These are phyloP conservation scores for Arrhopalites spinosus DNA, from an alignment of 2,888 invertebrate genomes.

Conservation along the genomic window DNA sequence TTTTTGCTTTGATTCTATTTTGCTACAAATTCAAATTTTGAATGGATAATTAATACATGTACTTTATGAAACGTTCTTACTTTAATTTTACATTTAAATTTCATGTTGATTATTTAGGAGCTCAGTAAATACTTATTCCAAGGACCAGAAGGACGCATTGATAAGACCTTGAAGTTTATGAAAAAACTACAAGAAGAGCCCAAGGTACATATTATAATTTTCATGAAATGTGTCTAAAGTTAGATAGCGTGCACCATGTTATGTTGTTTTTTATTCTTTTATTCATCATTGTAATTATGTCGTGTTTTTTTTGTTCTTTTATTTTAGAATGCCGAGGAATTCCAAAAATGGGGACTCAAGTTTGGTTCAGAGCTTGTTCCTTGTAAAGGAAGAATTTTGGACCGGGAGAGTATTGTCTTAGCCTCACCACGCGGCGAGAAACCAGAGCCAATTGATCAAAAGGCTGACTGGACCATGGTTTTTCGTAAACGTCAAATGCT, in stretches of 20 bases:
- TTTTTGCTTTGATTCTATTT: neutral
- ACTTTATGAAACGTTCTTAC: neutral
- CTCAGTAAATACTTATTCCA: conserved; percentile 68
- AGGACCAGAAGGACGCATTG: conserved; percentile 75
- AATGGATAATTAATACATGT: no score
- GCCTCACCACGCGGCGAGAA: neutral
- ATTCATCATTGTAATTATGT: neutral
- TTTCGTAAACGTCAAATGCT: conserved; percentile 63
- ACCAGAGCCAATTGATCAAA: conserved; percentile 61
- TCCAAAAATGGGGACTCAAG: conserved; percentile 14
- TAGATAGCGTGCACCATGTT: neutral
- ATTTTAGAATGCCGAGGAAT: neutral
- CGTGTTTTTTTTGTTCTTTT: neutral
- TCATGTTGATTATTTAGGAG: neutral
- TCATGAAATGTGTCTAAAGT: neutral
- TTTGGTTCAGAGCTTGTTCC: neutral
- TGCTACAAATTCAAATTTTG: neutral
- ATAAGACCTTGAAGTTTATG: conserved; percentile 68
- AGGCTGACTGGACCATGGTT: conserved; percentile 78
- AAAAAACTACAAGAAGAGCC: conserved; percentile 57
- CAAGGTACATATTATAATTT: conserved; percentile 57
- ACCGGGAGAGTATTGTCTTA: conserved; percentile 67
- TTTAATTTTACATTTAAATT: neutral
- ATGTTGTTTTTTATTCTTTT: neutral
- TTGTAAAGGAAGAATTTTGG: conserved; percentile 69